Evolutionary conservation across 2,888 invertebrate genomes (phyloP), one percentile per base, ranked within the genome.

Genomic region (Synanthedon formicaeformis): DNA sequence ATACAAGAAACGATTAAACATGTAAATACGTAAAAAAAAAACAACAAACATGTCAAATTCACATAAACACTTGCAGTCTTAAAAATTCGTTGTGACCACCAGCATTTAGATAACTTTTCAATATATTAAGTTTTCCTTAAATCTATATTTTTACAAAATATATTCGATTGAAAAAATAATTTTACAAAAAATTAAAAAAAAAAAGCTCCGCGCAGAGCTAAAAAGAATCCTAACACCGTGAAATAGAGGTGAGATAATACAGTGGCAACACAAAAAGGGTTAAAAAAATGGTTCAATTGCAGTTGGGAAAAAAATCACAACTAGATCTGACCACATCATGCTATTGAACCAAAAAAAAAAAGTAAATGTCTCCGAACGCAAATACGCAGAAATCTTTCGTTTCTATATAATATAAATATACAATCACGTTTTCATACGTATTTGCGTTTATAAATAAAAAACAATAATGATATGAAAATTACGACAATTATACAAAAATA

Each of bases 41-140:
- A 64, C 64, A 63, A 64, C 65, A 68, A 75, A 78, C 74, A 76
- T 71, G 72, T 83, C 78, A 78, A 76, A 69, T 69, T 69, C 66
- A 67, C 68, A 63, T 59, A 67, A 80, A 79, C 72, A 81, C 81
- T 74, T 66, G 85, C 86, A 86, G 86, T 87, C 86, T 87, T 86
- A 82, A 78, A 23, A 79, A 80, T 84, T 82, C 84, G 79, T 86
- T 86, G 87, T 85, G 86, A 87, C 86, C 84, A 87, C 75, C 75
- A 83, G 82, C 78, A 75, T 81, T 23, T 71, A 69, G 64, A 67
- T 66, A 64, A 72, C 63, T 65, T 64, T 59, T 69, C 62, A 67
- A 71, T 63, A 55, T 58, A 59, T 50, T 27, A 57, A n/a, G 56
- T 58, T 34, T 34, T 34, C 1, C 34, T 34, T 34, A 34, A 16